A percentile compares a stretch with the other conserved stretches of the same genome.
Evolutionary conservation across 2,113 vertebrate species (phyloP).

Genomic region (Triplophysa tibetana): DNA sequence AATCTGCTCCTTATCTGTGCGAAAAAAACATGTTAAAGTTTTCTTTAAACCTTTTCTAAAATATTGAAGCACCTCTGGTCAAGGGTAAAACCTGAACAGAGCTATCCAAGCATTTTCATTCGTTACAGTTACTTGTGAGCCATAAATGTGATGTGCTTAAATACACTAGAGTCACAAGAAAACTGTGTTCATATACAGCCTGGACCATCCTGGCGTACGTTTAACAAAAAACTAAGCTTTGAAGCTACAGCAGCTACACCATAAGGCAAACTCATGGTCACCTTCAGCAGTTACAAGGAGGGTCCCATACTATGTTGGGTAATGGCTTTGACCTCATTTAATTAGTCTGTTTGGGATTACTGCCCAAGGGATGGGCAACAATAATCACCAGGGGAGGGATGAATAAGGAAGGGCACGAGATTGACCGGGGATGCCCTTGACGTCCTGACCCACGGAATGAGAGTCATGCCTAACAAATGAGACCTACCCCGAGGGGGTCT

Average conservation of each 20-base stretch:
- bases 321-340: conserved; percentile 45
- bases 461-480: conserved; percentile 1
- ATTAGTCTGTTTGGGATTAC: conserved; percentile 47
- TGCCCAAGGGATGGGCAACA: conserved; percentile 25
- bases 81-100: neutral
- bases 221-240: neutral
- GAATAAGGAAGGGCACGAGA: neutral
- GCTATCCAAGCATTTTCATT: neutral
- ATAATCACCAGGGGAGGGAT: conserved; percentile 14
- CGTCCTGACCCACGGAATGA: neutral
- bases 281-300: conserved; percentile 33
- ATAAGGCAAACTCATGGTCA: conserved; percentile 26
- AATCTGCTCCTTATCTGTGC: neutral
- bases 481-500: conserved; percentile 24
- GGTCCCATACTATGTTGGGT: conserved; percentile 17
- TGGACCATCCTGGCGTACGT: neutral
- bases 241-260: neutral
- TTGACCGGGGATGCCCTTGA: conserved; percentile 33
- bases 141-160: no score
- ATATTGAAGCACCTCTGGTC: neutral
- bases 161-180: no score
- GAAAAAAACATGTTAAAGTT: neutral
- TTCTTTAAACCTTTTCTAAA: neutral
- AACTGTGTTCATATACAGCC: no score
- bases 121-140: no score